Percentiles rank a stretch among this genome's conserved stretches.
Conservation (phyloP, 1,140 invertebrate species). For the Olivierus martensii region DNA sequence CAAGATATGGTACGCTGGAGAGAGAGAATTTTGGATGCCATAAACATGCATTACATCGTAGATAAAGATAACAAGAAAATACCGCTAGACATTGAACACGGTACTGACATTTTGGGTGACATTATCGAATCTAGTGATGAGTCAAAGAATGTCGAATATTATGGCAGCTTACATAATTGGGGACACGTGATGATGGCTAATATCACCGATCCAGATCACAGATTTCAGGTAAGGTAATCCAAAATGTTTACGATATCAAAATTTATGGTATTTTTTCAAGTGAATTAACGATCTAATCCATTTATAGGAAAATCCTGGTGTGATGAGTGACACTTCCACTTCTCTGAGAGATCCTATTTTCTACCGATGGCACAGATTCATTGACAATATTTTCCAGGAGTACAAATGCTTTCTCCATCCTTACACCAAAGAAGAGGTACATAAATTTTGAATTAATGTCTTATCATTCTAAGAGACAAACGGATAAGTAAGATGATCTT, state of each 20-base stretch:
- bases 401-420: conserved; percentile 25
- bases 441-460: too few relatives aligned
- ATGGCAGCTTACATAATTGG: conserved; percentile 28
- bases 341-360: conserved; percentile 44
- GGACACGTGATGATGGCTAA: conserved; percentile 21
- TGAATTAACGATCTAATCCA: too few relatives aligned
- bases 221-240: conserved; percentile 18
- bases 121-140: conserved; percentile 38
- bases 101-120: conserved; percentile 37
- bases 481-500: too few relatives aligned
- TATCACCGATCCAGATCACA: conserved; percentile 20
- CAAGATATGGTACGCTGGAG: conserved; percentile 28
- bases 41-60: background rate
- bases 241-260: too few relatives aligned
- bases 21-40: conserved; percentile 5
- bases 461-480: too few relatives aligned
- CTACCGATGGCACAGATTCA: conserved; percentile 45
- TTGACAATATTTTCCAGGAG: conserved; percentile 39
- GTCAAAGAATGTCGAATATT: conserved; percentile 31
- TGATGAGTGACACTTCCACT: conserved; percentile 39
- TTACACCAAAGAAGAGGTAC: conserved; percentile 20
- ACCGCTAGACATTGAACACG: conserved; percentile 4
- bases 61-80: background rate
- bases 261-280: too few relatives aligned
- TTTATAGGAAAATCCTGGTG: conserved; percentile 27